Conservation (phyloP, 2,888 invertebrate genomes). For the Mythimna loreyi region DNA sequence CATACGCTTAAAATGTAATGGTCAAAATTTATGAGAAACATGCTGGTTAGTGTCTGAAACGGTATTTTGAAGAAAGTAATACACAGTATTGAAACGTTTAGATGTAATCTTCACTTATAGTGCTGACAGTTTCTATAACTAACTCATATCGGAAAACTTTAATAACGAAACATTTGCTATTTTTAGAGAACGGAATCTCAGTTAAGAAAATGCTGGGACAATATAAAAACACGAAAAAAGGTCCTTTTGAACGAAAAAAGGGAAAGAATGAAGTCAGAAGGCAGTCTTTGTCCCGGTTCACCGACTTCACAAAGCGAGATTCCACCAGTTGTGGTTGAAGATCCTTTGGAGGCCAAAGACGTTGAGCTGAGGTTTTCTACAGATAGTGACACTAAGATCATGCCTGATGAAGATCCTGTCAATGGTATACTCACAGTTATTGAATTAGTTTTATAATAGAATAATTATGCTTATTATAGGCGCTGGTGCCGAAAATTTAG, state of each 20-base stretch:
- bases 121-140: not conserved
- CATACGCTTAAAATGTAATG: too few species aligned
- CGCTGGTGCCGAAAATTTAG: too few species aligned
- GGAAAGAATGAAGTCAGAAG: not conserved
- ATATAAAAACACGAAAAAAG: constrained; percentile 4
- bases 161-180: not conserved
- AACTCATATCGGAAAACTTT: not conserved
- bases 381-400: not conserved
- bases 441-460: not conserved
- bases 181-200: constrained; percentile 12
- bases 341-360: not conserved
- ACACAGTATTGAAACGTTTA: too few species aligned
- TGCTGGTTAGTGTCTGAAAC: too few species aligned
- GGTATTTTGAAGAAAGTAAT: too few species aligned
- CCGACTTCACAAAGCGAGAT: not conserved
- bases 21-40: too few species aligned
- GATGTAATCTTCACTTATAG: not conserved
- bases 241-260: constrained; percentile 5
- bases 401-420: not conserved
- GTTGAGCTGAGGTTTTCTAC: not conserved
- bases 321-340: not conserved
- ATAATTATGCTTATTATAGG: too few species aligned
- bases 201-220: constrained; percentile 11
- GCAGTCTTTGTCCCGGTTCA: not conserved
- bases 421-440: not conserved